Conservation (phyloP, 2,797 vertebrate genomes). For the Menidia menidia region DNA sequence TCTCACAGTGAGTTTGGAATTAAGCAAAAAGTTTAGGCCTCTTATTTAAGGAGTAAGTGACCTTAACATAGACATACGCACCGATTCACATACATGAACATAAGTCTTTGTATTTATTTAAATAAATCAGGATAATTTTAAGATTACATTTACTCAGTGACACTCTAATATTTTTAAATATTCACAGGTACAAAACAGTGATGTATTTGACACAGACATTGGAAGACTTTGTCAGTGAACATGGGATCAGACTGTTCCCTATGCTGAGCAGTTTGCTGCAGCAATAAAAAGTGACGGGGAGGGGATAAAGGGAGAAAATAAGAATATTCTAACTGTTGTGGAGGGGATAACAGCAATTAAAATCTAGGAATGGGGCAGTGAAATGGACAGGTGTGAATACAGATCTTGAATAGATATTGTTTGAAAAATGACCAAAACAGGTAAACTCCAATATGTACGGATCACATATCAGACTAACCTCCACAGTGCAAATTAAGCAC, state of each 20-base stretch:
- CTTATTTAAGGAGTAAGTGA: conserved; percentile 18
- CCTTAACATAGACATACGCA: conserved; percentile 10
- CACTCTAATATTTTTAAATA: neutral
- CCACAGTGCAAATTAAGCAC: conserved; percentile 22
- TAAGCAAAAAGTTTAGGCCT: conserved; percentile 17
- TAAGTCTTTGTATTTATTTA: too few species aligned
- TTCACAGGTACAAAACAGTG: neutral
- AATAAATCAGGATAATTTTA: neutral
- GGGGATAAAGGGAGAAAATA: conserved; percentile 43
- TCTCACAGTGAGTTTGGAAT: neutral
- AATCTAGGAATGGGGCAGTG: conserved; percentile 11
- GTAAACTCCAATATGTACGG: conserved; percentile 2
- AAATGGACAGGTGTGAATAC: conserved; percentile 42
- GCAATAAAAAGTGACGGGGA: conserved; percentile 50
- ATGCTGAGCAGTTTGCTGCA: conserved; percentile 44
- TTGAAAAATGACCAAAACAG: conserved; percentile 13
- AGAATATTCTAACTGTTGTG: conserved; percentile 22
- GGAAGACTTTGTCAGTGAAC: neutral
- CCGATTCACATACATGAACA: neutral
- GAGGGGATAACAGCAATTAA: conserved; percentile 30
- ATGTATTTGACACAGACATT: neutral
- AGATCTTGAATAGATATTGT: conserved; percentile 25
- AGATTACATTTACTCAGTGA: conserved; percentile 5
- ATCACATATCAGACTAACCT: conserved; percentile 11
- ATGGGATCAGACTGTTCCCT: conserved; percentile 23